Base-by-base conservation (phyloP, 2,797 vertebrate genomes). In the Harpagifer antarcticus region DNA sequence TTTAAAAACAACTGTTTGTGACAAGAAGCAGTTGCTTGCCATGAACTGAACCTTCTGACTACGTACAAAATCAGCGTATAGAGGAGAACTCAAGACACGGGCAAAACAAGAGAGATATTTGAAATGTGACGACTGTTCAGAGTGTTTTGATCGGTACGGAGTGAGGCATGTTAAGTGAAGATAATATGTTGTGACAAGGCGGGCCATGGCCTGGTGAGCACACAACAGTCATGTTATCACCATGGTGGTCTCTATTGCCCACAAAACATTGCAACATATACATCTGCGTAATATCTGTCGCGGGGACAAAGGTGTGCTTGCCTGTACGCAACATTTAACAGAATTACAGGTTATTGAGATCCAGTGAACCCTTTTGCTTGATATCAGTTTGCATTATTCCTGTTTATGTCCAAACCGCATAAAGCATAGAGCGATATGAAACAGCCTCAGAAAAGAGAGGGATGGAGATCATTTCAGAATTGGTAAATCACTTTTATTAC, bases 151-250 rank as follows among this genome's bases (percentile, higher is more conserved):
- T 19, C n/a, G 48, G 44, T 15, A 31, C 31, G 60, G 62, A 68
- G 72, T 44, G 56, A 69, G 49, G 52, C 68, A 76, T 72, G 72
- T 72, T 68, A 83, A 78, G 43, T 52, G 76, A 81, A 69, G 68
- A 53, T 89, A 82, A 84, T 72, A 66, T 55, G 48, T 42, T 67
- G 5, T 31, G 79, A 89, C 78, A 63, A 82, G 87, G 69, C 81
- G 87, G 69, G 55, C 61, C 65, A 53, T 31, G 56, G 58, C 72
- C 54, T 66, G 65, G 70, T 70, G 76, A 83, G 67, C 76, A 72
- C 44, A 79, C 57, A 45, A 59, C 68, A 55, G 57, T 44, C 59
- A 74, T 52, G 76, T 67, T 72, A 60, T 82, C 65, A 75, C 73
- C 78, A 81, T 48, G 68, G 73, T 56, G 68, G 27, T 76, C 63